phyloP scores from a whole-genome alignment of 2,888 invertebrate species.

The Cryptocephalus moraei region DNA sequence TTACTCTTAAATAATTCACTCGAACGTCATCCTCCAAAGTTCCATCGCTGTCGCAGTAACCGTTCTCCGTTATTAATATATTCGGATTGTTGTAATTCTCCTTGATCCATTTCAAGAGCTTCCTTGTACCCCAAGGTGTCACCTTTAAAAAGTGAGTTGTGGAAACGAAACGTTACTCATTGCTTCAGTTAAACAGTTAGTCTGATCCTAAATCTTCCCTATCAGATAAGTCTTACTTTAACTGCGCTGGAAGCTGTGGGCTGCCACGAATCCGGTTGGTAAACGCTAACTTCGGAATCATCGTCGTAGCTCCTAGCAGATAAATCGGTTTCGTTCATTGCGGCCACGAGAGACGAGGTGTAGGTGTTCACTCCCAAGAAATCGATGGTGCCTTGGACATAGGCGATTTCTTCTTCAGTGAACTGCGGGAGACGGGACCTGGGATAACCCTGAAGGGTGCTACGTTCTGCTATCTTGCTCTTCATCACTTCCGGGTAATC shows the following conservation, averaged over 20 bases:
- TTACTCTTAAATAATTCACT: too few relatives aligned
- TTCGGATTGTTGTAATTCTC: too few relatives aligned
- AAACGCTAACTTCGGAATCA: background rate
- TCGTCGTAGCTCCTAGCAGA: background rate
- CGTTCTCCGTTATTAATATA: too few relatives aligned
- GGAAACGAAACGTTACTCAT: too few relatives aligned
- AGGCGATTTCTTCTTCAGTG: constrained; percentile 46
- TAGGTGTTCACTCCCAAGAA: constrained; percentile 70
- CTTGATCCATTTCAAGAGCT: too few relatives aligned
- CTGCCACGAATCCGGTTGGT: background rate
- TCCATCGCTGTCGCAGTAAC: too few relatives aligned
- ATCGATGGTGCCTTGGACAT: constrained; percentile 55
- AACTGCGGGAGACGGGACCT: constrained; percentile 53
- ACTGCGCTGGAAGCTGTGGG: background rate
- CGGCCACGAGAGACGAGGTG: constrained; percentile 29
- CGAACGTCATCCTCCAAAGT: too few relatives aligned
- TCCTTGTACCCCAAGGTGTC: too few relatives aligned
- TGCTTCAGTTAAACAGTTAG: too few relatives aligned
- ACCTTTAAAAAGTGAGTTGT: too few relatives aligned
- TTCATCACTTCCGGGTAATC: constrained; percentile 59
- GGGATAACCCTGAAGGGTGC: constrained; percentile 46
- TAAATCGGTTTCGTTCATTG: background rate
- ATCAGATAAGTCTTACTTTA: constrained; percentile 1
- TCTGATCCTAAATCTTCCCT: too few relatives aligned
- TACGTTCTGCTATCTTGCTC: constrained; percentile 42